Evolutionary conservation across 2,888 invertebrate species (phyloP).

Genomic region (Saturnia pavonia): DNA sequence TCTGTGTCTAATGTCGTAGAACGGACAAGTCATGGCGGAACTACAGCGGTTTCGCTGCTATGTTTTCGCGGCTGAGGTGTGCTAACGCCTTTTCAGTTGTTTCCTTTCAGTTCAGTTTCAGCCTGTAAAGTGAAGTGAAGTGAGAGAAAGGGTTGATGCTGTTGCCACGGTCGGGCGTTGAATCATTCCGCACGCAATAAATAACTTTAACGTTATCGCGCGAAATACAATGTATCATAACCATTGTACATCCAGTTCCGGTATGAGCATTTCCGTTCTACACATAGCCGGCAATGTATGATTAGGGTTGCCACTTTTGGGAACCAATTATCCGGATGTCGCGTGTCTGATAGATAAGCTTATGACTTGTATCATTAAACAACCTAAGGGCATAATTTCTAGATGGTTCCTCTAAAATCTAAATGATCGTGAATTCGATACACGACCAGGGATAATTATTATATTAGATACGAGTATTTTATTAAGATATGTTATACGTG

Average conservation of each 20-base stretch:
- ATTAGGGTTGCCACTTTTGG: conserved; percentile 17
- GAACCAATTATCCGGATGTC: not conserved
- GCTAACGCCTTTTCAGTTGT: no score
- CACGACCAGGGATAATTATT: not conserved
- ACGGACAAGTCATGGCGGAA: no score
- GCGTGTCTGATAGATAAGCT: not conserved
- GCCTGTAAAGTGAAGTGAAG: not conserved
- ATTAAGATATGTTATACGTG: not conserved
- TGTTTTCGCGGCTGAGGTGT: no score
- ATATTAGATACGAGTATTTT: not conserved
- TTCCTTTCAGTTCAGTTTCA: no score
- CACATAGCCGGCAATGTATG: conserved; percentile 46
- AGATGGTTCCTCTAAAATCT: not conserved
- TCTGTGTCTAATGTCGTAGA: no score
- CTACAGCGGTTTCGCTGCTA: no score
- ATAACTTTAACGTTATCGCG: conserved; percentile 72
- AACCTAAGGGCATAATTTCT: not conserved
- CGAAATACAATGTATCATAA: conserved; percentile 67
- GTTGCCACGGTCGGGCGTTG: conserved; percentile 24
- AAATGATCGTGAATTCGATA: not conserved
- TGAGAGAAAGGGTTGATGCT: not conserved
- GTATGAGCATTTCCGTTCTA: conserved; percentile 39
- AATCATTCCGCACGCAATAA: conserved; percentile 37
- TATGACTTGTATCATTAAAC: not conserved
- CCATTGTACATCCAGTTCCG: conserved; percentile 64